Conservation (phyloP, 2,113 vertebrate genomes). For the Tinamus guttatus region DNA sequence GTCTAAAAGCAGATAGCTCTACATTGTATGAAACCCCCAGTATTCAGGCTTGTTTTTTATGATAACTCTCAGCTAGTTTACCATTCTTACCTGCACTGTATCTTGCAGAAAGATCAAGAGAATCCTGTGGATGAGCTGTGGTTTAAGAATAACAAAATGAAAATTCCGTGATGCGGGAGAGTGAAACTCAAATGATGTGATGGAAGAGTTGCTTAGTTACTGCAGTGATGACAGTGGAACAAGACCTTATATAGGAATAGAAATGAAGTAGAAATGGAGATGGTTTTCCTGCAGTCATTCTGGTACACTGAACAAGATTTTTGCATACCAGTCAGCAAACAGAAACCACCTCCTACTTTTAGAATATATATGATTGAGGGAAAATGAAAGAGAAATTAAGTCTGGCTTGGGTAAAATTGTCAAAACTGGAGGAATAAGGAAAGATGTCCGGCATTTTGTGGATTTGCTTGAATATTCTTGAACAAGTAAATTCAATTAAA, state of each 20-base stretch:
- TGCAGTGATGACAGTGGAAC: background rate
- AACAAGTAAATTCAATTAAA: background rate
- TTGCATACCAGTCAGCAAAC: background rate
- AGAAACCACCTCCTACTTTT: background rate
- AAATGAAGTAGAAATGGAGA: background rate
- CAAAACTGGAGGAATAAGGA: background rate
- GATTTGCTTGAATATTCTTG: background rate
- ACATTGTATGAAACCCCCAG: background rate
- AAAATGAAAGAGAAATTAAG: background rate
- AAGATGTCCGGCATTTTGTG: background rate
- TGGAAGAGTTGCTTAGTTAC: slow-evolving; percentile 32
- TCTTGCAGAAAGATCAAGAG: background rate
- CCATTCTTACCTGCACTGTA: background rate
- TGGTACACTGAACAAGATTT: background rate
- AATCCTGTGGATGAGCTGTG: background rate
- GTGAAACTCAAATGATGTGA: background rate
- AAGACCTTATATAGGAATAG: background rate
- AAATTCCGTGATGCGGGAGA: background rate
- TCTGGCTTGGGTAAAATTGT: background rate
- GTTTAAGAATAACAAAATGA: background rate
- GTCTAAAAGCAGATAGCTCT: background rate
- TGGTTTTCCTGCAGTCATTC: background rate
- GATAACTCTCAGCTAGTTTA: background rate
- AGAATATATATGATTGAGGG: background rate
- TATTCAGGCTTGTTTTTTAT: background rate